Percentiles rank a stretch among this genome's conserved stretches.
Evolutionary conservation across 2,888 invertebrate genomes (phyloP).

Genomic region (Melieria crassipennis): DNA sequence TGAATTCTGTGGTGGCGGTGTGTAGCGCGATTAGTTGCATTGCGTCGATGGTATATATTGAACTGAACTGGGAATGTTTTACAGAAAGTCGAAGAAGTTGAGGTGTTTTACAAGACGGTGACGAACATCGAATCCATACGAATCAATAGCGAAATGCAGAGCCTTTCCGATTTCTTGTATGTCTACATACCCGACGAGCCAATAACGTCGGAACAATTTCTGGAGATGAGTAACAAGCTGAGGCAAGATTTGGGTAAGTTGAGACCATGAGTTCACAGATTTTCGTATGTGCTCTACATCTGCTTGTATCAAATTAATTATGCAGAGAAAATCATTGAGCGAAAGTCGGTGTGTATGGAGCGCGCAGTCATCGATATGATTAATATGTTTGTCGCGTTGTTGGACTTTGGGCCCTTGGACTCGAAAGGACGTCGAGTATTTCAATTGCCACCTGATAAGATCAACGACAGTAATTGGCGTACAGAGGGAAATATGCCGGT

Average conservation of each 20-base stretch:
- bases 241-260: constrained; percentile 53
- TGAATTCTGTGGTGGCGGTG: constrained; percentile 61
- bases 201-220: constrained; percentile 71
- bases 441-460: constrained; percentile 72
- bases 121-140: constrained; percentile 80
- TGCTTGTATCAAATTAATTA: constrained; percentile 1
- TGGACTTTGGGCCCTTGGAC: constrained; percentile 62
- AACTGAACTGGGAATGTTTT: background rate
- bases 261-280: background rate
- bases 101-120: constrained; percentile 64
- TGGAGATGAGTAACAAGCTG: constrained; percentile 72
- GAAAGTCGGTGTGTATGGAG: constrained; percentile 76
- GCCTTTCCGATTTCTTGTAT: constrained; percentile 72
- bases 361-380: constrained; percentile 81
- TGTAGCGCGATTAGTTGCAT: background rate
- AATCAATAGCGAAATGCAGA: constrained; percentile 75
- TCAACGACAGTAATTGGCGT: constrained; percentile 64
- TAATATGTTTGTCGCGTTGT: constrained; percentile 76
- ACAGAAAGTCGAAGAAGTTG: constrained; percentile 53
- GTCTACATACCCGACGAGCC: constrained; percentile 73
- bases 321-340: constrained; percentile 67
- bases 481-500: constrained; percentile 58
- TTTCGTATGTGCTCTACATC: too few species aligned
- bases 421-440: constrained; percentile 69
- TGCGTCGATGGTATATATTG: too few species aligned